Evolutionary conservation across 2,113 vertebrate genomes (phyloP).

Genomic region (Drymodes brunneopygia): DNA sequence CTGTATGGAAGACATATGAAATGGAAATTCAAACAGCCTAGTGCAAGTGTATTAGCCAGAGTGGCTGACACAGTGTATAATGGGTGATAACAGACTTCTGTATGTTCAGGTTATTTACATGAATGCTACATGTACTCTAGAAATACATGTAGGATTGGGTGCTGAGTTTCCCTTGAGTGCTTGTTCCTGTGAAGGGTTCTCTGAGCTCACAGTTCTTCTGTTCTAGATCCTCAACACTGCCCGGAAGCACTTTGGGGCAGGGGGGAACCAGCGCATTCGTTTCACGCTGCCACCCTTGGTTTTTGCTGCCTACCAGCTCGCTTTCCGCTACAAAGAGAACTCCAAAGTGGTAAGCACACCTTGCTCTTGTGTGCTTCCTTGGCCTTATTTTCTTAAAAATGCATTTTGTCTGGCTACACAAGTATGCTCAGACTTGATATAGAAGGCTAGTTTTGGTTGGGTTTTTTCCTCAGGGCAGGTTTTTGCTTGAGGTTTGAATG

Average conservation of each 20-base stretch:
- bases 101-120: background rate
- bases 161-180: background rate
- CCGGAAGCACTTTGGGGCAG: constrained; percentile 96
- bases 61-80: background rate
- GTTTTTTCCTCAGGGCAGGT: background rate
- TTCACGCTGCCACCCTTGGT: constrained; percentile 93
- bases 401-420: background rate
- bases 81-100: background rate
- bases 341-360: constrained; percentile 80
- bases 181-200: background rate
- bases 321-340: constrained; percentile 96
- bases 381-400: background rate
- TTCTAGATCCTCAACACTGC: constrained; percentile 93
- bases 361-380: background rate
- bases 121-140: background rate
- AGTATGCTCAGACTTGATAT: background rate
- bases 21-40: background rate
- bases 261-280: constrained; percentile 95
- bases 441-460: background rate
- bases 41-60: background rate
- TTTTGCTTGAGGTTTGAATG: background rate
- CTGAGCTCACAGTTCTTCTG: background rate
- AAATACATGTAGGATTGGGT: background rate
- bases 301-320: constrained; percentile 95
- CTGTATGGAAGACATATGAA: background rate